Evolutionary conservation across 2,888 invertebrate genomes (phyloP), one percentile per base, ranked within the genome.

Genomic region (Yponomeuta plumbellus): DNA sequence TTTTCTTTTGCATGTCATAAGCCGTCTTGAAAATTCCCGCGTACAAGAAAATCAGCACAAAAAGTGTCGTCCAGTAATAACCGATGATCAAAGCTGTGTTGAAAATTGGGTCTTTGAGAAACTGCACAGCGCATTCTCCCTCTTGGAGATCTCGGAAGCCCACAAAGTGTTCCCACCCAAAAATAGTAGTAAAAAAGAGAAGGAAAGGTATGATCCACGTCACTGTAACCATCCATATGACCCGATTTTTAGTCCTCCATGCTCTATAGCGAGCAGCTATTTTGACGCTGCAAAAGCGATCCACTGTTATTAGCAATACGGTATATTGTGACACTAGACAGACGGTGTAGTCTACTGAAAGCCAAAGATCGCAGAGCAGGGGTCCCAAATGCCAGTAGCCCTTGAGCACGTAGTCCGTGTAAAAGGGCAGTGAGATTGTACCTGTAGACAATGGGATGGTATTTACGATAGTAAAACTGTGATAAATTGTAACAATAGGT

Each of bases 301-400:
- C 99, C 70, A 99, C 97, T 40, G 99, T 99, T 79, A 99, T 99
- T 70, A 99, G 94, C 67, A 99, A 94, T 20, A 99, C 99, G 0
- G 99, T 99, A 86, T 99, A 99, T 85, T 99, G 99, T 11, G 99
- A 99, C 39, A 99, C 99, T 64, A 99, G 93, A 81, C 99, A 99
- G 40, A 99, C 99, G 22, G 99, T 99, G 90, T 99, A 99, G 89
- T 99, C 99, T 65, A 99, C 97, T 0, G 99, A 98, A 10, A 99
- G 93, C 99, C 99, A 99, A 66, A 99, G 93, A 86, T 99, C 99
- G 83, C 99, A 99, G 10, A 99, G 92, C 68, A 99, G 92, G 34
- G 98, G 97, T 17, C 99, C 99, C 71, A 99, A 93, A 80, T 98
- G 97, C 99, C 99, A 99, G 81, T 97, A 96, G 66, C 98, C 98